Evolutionary conservation across 2,888 invertebrate genomes (phyloP).

Genomic region (Tinea semifulvella): DNA sequence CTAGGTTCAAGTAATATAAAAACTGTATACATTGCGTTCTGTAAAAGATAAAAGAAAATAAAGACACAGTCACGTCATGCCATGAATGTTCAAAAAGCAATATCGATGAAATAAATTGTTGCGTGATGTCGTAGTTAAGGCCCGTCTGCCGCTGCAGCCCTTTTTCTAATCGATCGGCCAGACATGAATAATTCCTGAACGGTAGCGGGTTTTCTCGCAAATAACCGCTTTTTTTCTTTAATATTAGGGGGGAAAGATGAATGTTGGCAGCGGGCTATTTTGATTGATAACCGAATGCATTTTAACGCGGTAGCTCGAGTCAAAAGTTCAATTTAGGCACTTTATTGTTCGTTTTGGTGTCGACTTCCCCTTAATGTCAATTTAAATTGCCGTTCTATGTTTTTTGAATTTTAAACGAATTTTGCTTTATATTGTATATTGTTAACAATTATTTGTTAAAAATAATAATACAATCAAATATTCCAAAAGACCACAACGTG

Average conservation of each 20-base stretch:
- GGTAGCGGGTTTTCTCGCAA: slow-evolving; percentile 10
- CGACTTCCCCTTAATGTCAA: slow-evolving; percentile 9
- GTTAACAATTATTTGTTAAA: too few relatives aligned
- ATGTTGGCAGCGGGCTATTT: slow-evolving; percentile 29
- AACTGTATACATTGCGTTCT: slow-evolving; percentile 1
- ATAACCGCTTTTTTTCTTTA: slow-evolving; percentile 9
- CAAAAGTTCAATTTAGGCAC: slow-evolving; percentile 12
- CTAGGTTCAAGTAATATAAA: too few relatives aligned
- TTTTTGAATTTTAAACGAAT: slow-evolving; percentile 1
- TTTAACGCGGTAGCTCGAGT: slow-evolving; percentile 14
- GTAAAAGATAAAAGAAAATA: background rate
- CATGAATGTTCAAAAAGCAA: slow-evolving; percentile 33
- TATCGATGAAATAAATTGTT: slow-evolving; percentile 10
- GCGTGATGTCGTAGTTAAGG: slow-evolving; percentile 12
- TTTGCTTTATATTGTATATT: too few relatives aligned
- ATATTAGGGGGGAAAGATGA: slow-evolving; percentile 24
- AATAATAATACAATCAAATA: too few relatives aligned
- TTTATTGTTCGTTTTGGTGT: slow-evolving; percentile 11
- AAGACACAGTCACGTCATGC: slow-evolving; percentile 3
- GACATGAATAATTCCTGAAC: slow-evolving; percentile 12
- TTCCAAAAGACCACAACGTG: too few relatives aligned
- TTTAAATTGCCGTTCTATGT: slow-evolving; percentile 9
- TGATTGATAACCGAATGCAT: slow-evolving; percentile 48
- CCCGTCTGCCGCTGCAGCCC: slow-evolving; percentile 9
- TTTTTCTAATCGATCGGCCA: slow-evolving; percentile 12